These are phyloP conservation scores for Leptosomus discolor DNA, from an alignment of 2,113 vertebrate species.

Conservation along the genomic window DNA sequence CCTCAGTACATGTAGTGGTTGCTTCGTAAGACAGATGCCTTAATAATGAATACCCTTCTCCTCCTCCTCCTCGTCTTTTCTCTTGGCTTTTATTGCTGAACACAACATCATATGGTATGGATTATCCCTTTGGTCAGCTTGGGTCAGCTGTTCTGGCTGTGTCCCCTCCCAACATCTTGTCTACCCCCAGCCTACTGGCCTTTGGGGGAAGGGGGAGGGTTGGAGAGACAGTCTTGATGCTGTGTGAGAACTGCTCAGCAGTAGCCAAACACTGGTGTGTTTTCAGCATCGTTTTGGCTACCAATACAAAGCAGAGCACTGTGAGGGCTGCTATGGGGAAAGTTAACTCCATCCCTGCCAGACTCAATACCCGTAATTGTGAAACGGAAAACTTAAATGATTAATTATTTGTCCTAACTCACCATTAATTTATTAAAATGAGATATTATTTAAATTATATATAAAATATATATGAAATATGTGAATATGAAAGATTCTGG, in stretches of 20 bases:
- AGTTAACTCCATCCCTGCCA: neutral
- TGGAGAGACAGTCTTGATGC: fast-evolving
- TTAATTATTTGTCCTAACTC: neutral
- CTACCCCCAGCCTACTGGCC: neutral
- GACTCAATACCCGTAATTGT: fast-evolving
- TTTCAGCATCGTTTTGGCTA: neutral
- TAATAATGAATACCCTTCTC: neutral
- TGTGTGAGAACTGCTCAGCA: neutral
- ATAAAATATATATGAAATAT: neutral
- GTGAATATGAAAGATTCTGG: neutral
- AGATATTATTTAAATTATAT: neutral
- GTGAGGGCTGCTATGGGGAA: neutral
- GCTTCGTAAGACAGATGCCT: neutral
- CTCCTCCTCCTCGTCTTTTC: neutral
- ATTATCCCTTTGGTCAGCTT: neutral
- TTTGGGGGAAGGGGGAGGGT: fast-evolving
- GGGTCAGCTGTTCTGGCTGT: neutral
- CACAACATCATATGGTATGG: fast-evolving
- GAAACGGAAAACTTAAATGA: neutral
- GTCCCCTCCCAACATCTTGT: neutral
- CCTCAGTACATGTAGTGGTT: fast-evolving
- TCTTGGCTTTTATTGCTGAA: neutral
- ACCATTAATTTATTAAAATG: neutral
- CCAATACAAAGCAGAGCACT: neutral
- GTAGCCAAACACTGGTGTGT: neutral